These are phyloP conservation scores for Daboia siamensis DNA, from an alignment of 2,113 vertebrate genomes.

Conservation along the genomic window DNA sequence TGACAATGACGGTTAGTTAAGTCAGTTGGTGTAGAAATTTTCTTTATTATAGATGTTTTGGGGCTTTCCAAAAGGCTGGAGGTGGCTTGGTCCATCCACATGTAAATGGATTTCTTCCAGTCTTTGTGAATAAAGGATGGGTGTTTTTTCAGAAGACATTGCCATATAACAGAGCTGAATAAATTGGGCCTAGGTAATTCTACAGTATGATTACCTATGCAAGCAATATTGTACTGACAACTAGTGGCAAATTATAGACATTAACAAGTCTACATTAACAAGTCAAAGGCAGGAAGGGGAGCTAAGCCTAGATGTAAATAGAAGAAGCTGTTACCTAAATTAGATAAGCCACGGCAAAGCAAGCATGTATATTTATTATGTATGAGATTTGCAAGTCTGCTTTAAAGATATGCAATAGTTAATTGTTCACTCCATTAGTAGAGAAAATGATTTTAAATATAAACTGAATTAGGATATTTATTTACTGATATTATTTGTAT, in stretches of 20 bases:
- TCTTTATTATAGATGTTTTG: background rate
- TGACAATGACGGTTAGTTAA: background rate
- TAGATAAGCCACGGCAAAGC: background rate
- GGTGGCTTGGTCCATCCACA: background rate
- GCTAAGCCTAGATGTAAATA: background rate
- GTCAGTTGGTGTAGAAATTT: background rate
- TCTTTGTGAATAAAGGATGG: background rate
- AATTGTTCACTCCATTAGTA: background rate
- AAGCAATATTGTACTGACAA: background rate
- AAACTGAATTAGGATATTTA: background rate
- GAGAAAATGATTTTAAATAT: background rate
- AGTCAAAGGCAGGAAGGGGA: background rate
- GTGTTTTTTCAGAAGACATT: background rate
- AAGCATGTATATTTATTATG: background rate
- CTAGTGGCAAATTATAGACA: background rate
- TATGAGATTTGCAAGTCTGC: background rate
- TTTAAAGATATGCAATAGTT: background rate
- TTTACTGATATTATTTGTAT: background rate
- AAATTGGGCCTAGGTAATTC: background rate
- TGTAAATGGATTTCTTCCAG: background rate
- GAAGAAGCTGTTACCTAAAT: background rate
- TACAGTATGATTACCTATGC: background rate
- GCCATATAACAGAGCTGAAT: background rate
- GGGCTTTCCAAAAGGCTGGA: background rate
- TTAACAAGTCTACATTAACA: background rate